Evolutionary conservation across 2,888 invertebrate species (phyloP).

Genomic region (Hylaea fasciaria): DNA sequence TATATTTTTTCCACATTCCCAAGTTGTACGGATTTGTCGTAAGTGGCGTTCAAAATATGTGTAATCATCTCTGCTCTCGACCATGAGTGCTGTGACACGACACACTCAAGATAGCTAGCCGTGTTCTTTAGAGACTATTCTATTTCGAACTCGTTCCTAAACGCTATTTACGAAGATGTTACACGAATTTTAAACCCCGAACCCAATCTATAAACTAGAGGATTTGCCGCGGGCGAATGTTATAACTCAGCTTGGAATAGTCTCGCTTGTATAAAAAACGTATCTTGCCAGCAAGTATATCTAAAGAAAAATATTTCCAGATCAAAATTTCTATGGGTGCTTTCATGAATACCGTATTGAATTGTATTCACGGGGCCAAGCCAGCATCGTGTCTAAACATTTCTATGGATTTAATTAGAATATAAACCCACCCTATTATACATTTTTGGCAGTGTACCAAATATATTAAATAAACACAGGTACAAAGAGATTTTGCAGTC

Average conservation of each 20-base stretch:
- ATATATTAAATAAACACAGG: conserved; percentile 20
- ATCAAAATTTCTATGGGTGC: not conserved
- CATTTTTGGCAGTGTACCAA: conserved; percentile 18
- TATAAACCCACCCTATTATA: not conserved
- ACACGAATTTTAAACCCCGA: conserved; percentile 29
- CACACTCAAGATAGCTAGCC: conserved; percentile 30
- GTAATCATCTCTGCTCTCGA: too few species aligned
- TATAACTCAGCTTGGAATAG: conserved; percentile 27
- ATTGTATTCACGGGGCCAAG: not conserved
- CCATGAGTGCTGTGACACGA: conserved; percentile 41
- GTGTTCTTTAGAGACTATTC: conserved; percentile 17
- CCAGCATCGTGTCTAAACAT: too few species aligned
- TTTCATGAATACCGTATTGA: not conserved
- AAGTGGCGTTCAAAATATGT: too few species aligned
- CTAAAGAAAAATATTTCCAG: too few species aligned
- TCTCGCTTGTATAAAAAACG: conserved; percentile 19
- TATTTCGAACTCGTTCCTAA: conserved; percentile 7
- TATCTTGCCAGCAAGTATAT: not conserved
- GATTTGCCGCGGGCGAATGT: conserved; percentile 33
- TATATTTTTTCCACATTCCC: too few species aligned
- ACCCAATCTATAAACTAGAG: conserved; percentile 28
- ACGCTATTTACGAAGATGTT: conserved; percentile 17
- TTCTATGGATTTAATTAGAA: not conserved
- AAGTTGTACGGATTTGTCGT: too few species aligned
- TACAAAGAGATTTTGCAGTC: conserved; percentile 13